phyloP scores from a whole-genome alignment of 2,888 invertebrate genomes.

The Salticus scenicus region DNA sequence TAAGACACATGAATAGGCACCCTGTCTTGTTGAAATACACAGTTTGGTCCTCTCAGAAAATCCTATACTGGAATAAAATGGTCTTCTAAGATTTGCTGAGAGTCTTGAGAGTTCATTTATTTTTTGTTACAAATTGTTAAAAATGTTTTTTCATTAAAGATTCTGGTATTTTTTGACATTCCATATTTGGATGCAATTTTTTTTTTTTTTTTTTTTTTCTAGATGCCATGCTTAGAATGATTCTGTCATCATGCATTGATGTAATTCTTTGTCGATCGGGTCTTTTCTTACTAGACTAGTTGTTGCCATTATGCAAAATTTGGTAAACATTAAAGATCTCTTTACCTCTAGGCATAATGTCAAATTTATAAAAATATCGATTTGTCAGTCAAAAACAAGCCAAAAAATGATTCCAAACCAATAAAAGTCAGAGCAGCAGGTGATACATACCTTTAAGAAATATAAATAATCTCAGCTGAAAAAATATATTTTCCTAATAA shows the following conservation, averaged over 20 bases:
- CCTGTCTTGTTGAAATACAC: background rate
- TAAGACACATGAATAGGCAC: background rate
- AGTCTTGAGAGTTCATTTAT: background rate
- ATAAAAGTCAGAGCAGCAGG: background rate
- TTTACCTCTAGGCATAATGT: background rate
- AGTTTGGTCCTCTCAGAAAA: background rate
- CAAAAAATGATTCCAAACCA: background rate
- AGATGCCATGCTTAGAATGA: background rate
- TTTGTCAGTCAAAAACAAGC: slow-evolving; percentile 5
- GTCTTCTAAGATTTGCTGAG: background rate
- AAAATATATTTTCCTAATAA: background rate
- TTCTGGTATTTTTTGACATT: background rate
- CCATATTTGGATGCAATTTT: background rate
- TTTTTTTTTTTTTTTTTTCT: background rate
- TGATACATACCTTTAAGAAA: background rate
- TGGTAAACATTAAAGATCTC: background rate
- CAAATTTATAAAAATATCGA: background rate
- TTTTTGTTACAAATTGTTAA: background rate
- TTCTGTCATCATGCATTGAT: background rate
- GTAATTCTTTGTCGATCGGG: background rate
- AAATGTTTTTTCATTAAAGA: background rate
- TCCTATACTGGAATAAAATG: background rate
- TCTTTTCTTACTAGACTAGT: background rate
- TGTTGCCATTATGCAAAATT: background rate
- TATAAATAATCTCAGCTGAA: background rate